Evolutionary conservation across 2,797 vertebrate genomes (phyloP).

Genomic region (Lutjanus argentimaculatus): DNA sequence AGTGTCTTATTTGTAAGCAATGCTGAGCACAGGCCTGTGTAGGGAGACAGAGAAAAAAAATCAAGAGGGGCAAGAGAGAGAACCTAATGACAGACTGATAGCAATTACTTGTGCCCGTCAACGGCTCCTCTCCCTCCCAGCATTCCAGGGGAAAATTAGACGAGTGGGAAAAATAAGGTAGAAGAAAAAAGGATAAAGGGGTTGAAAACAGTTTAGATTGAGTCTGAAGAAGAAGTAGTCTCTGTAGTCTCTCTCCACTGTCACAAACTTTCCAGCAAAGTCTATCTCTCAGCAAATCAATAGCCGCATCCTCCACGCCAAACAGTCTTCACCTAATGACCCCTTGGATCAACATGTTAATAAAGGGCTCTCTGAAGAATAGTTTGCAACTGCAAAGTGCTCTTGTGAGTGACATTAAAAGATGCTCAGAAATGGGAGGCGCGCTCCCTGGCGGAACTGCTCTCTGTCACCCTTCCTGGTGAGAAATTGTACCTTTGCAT

Average conservation of each 20-base stretch:
- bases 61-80: constrained; percentile 66
- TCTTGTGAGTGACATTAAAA: constrained; percentile 92
- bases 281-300: constrained; percentile 84
- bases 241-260: constrained; percentile 62
- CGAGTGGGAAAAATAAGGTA: constrained; percentile 80
- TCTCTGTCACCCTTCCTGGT: constrained; percentile 93
- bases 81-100: constrained; percentile 89
- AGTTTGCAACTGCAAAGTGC: constrained; percentile 91
- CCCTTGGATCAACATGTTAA: constrained; percentile 88
- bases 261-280: constrained; percentile 79
- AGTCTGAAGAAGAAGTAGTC: constrained; percentile 78
- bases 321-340: constrained; percentile 83
- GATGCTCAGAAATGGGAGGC: constrained; percentile 88
- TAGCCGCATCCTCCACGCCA: constrained; percentile 75
- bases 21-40: constrained; percentile 82
- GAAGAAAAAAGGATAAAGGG: constrained; percentile 62
- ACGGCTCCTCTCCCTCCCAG: constrained; percentile 78
- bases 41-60: constrained; percentile 71
- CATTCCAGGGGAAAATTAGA: constrained; percentile 86
- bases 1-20: constrained; percentile 90
- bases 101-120: constrained; percentile 88
- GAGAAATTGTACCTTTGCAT: constrained; percentile 97
- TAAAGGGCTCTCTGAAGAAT: constrained; percentile 90
- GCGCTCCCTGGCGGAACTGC: constrained; percentile 90
- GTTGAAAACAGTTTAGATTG: constrained; percentile 75